Conservation (phyloP, 2,113 vertebrate species). For the Oryzias celebensis region DNA sequence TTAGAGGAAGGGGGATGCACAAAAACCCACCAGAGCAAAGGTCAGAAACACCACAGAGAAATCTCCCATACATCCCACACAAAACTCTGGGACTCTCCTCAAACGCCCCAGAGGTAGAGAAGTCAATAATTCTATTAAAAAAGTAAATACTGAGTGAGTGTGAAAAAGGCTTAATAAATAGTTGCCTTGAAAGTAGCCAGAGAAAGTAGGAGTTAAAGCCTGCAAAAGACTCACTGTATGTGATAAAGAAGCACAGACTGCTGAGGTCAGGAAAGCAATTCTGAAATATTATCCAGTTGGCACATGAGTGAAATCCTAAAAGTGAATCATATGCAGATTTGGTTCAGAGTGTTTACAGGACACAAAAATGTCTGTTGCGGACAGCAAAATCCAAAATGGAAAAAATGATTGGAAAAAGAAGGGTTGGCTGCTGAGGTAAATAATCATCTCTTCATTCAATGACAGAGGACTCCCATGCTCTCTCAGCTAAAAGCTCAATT, state of each 20-base stretch:
- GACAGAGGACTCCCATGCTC: constrained; percentile 32
- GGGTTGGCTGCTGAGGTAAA: constrained; percentile 29
- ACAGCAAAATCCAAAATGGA: constrained; percentile 12
- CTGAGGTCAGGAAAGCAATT: constrained; percentile 25
- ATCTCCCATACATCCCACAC: too few relatives aligned
- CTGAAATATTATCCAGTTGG: constrained; percentile 29
- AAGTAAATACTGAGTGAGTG: neutral
- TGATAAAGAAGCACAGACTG: constrained; percentile 7
- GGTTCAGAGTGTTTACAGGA: constrained; percentile 4
- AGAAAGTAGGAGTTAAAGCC: neutral
- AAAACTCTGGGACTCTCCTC: too few relatives aligned
- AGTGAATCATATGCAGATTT: neutral
- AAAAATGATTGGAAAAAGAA: constrained; percentile 28
- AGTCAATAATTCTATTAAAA: neutral
- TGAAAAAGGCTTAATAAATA: neutral
- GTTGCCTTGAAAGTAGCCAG: constrained; percentile 23
- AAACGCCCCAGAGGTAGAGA: too few relatives aligned
- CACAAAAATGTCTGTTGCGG: constrained; percentile 4
- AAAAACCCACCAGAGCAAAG: too few relatives aligned
- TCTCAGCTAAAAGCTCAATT: constrained; percentile 36
- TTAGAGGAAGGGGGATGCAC: too few relatives aligned
- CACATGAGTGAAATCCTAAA: constrained; percentile 34
- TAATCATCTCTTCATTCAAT: constrained; percentile 9
- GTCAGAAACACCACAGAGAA: too few relatives aligned
- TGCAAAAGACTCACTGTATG: constrained; percentile 3